phyloP scores from a whole-genome alignment of 2,888 invertebrate species.

The Acanthosepion lycidas region DNA sequence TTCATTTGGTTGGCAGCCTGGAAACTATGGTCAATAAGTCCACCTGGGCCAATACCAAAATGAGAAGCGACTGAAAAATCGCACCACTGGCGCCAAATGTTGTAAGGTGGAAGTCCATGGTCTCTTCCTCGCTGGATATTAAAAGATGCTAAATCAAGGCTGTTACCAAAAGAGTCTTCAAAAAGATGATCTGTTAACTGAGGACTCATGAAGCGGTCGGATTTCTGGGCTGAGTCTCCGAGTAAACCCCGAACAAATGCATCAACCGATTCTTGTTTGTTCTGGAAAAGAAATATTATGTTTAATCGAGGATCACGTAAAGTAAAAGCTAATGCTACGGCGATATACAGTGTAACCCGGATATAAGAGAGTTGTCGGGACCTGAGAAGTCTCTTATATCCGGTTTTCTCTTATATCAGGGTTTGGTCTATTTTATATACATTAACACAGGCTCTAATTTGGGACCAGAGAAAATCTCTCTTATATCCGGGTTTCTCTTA shows the following conservation, averaged over 20 bases:
- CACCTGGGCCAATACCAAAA: slow-evolving; percentile 43
- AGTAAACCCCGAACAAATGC: slow-evolving; percentile 57
- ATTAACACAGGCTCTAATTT: too few relatives aligned
- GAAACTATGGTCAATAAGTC: slow-evolving; percentile 35
- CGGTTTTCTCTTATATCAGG: too few relatives aligned
- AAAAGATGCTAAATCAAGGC: slow-evolving; percentile 86
- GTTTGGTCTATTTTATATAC: too few relatives aligned
- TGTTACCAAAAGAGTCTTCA: slow-evolving; percentile 74
- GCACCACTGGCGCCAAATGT: slow-evolving; percentile 79
- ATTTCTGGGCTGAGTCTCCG: slow-evolving; percentile 87
- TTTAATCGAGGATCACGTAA: too few relatives aligned
- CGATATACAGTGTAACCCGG: too few relatives aligned
- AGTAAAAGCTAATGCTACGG: too few relatives aligned
- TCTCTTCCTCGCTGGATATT: slow-evolving; percentile 92
- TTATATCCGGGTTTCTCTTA: too few relatives aligned
- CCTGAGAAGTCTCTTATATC: too few relatives aligned
- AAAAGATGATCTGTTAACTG: slow-evolving; percentile 94
- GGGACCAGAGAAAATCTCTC: too few relatives aligned
- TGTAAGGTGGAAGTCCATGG: slow-evolving; percentile 88
- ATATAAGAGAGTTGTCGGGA: too few relatives aligned
- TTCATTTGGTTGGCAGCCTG: neutral
- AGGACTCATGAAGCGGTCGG: slow-evolving; percentile 87
- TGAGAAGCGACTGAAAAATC: slow-evolving; percentile 58
- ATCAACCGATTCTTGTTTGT: slow-evolving; percentile 55
- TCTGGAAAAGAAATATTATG: neutral